A percentile compares a stretch with the other conserved stretches of the same genome.
Evolutionary conservation across 2,113 vertebrate species (phyloP).

Genomic region (Cavia porcellus): DNA sequence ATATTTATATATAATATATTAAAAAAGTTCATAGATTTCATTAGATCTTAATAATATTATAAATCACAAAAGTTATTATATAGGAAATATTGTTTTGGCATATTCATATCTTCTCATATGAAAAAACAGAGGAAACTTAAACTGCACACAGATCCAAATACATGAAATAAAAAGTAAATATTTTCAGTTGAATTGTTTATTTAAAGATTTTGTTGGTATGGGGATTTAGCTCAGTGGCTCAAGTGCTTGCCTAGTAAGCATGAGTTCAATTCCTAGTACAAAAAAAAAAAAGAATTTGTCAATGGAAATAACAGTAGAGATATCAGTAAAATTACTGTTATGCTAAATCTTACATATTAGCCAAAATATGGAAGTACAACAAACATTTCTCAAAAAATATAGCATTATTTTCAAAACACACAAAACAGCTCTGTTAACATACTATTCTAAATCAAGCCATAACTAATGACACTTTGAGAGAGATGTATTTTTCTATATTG

Average conservation of each 20-base stretch:
- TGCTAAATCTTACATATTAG: background rate
- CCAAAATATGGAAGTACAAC: background rate
- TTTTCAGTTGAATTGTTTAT: background rate
- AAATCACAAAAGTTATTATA: background rate
- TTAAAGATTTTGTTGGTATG: background rate
- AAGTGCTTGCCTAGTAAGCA: no score
- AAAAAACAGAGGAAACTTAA: conserved; percentile 32
- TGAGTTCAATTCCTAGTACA: no score
- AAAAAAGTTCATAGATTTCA: background rate
- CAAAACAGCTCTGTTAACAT: conserved; percentile 61
- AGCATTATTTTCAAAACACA: conserved; percentile 72
- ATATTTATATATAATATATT: background rate
- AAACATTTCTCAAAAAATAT: conserved; percentile 52
- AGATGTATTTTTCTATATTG: conserved; percentile 77
- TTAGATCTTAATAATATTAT: background rate
- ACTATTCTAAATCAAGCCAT: conserved; percentile 75
- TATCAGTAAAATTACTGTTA: background rate
- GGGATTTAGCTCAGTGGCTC: no score
- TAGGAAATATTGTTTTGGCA: background rate
- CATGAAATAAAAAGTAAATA: conserved; percentile 40
- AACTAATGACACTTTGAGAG: conserved; percentile 73
- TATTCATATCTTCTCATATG: background rate
- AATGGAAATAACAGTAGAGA: conserved; percentile 25
- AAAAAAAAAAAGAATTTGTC: background rate
- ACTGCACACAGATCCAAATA: background rate